A percentile compares a stretch with the other conserved stretches of the same genome.
Conservation (phyloP, 1,140 invertebrate species). For the Samia ricini region DNA sequence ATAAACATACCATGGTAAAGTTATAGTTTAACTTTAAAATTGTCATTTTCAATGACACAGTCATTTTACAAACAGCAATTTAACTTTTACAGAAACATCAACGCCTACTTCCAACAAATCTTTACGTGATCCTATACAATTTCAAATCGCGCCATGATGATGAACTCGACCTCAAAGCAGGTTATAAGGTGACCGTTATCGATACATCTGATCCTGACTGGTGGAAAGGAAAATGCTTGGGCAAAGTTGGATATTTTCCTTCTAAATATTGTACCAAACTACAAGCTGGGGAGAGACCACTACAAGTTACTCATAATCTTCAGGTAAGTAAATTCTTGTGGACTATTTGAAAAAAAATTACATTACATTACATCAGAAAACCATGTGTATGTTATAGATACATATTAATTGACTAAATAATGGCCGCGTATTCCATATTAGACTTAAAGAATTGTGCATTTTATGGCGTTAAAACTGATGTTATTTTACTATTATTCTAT, state of each 20-base stretch:
- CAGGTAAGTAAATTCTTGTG: conserved; percentile 53
- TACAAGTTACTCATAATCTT: conserved; percentile 88
- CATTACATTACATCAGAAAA: too few species aligned
- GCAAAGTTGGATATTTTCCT: conserved; percentile 94
- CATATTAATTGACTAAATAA: too few species aligned
- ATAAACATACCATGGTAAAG: too few species aligned
- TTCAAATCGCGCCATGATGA: conserved; percentile 96
- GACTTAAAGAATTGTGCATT: too few species aligned
- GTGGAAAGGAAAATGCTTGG: conserved; percentile 97
- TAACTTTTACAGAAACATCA: conserved; percentile 84
- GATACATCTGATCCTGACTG: conserved; percentile 96
- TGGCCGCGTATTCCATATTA: too few species aligned
- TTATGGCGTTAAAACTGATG: too few species aligned
- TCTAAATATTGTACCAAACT: conserved; percentile 95
- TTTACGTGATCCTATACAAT: conserved; percentile 97
- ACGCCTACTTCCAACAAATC: conserved; percentile 91
- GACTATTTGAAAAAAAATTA: too few species aligned
- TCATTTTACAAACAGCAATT: background rate
- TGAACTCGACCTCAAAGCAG: conserved; percentile 96
- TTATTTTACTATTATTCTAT: too few species aligned
- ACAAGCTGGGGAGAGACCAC: conserved; percentile 91
- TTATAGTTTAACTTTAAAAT: too few species aligned
- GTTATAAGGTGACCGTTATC: conserved; percentile 96
- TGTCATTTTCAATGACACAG: background rate
- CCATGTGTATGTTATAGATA: too few species aligned